phyloP scores from a whole-genome alignment of 1,140 invertebrate genomes.

The Physella acuta region DNA sequence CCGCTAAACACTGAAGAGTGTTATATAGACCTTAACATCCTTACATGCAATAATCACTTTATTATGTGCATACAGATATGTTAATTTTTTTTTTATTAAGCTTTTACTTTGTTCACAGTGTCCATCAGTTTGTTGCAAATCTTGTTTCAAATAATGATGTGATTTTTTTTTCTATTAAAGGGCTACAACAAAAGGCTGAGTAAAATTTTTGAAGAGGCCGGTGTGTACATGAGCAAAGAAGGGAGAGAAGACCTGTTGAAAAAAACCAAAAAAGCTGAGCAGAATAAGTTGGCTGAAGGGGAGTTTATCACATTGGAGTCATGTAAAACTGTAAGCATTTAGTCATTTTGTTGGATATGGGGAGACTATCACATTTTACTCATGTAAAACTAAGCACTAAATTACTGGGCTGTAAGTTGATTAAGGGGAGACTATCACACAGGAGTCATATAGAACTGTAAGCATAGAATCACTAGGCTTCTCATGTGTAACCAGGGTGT shows the following conservation, averaged over 20 bases:
- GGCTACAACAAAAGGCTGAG: constrained; percentile 46
- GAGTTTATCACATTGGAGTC: neutral
- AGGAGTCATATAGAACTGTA: too few species aligned
- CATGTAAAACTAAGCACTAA: neutral
- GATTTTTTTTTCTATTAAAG: constrained; percentile 20
- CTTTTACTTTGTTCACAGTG: too few species aligned
- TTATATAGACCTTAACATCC: too few species aligned
- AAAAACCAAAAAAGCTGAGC: neutral
- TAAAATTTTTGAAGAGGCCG: constrained; percentile 46
- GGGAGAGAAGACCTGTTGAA: neutral
- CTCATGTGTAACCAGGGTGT: too few species aligned
- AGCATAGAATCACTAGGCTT: too few species aligned
- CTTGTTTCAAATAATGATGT: too few species aligned
- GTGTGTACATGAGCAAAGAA: constrained; percentile 21
- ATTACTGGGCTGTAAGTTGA: neutral
- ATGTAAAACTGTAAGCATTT: constrained; percentile 12
- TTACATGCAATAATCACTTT: too few species aligned
- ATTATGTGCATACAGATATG: too few species aligned
- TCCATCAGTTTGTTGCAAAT: too few species aligned
- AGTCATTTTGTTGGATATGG: neutral
- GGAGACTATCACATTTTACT: neutral
- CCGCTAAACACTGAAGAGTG: too few species aligned
- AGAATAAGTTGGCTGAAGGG: neutral
- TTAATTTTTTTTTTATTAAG: too few species aligned
- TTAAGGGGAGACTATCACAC: too few species aligned